Percentiles rank a stretch among this genome's conserved stretches.
Conservation (phyloP, 2,888 invertebrate species). For the Lochmaea crataegi region DNA sequence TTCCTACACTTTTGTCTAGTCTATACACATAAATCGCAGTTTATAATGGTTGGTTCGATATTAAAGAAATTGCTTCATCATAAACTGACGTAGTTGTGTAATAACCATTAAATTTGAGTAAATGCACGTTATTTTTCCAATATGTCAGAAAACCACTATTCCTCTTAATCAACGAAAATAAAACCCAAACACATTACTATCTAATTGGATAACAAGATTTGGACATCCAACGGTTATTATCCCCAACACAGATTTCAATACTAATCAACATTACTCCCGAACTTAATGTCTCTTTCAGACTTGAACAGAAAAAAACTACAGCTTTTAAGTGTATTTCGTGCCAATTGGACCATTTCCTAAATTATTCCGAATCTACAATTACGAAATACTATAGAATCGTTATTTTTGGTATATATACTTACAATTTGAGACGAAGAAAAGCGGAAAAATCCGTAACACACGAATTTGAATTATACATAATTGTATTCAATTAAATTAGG, state of each 20-base stretch:
- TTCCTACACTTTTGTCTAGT: no score
- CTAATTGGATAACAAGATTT: slow-evolving; percentile 19
- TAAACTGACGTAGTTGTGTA: no score
- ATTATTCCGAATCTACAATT: background rate
- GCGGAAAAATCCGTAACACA: no score
- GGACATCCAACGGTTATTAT: slow-evolving; percentile 17
- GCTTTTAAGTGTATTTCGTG: background rate
- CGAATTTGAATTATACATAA: no score
- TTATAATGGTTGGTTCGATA: no score
- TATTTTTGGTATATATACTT: no score
- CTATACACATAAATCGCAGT: no score
- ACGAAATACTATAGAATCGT: no score
- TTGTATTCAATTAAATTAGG: no score
- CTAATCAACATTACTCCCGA: slow-evolving; percentile 16
- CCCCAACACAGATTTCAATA: background rate
- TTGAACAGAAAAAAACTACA: background rate
- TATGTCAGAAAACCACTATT: slow-evolving; percentile 2
- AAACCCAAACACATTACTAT: slow-evolving; percentile 11
- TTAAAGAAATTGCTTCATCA: no score
- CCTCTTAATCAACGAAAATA: slow-evolving; percentile 12
- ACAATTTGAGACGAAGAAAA: no score
- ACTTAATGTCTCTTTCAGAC: background rate
- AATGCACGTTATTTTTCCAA: background rate
- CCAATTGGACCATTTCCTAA: background rate
- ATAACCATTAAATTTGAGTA: background rate